Evolutionary conservation across 2,888 invertebrate species (phyloP), one percentile per base, ranked within the genome.

Genomic region (Odontocolon sp.): DNA sequence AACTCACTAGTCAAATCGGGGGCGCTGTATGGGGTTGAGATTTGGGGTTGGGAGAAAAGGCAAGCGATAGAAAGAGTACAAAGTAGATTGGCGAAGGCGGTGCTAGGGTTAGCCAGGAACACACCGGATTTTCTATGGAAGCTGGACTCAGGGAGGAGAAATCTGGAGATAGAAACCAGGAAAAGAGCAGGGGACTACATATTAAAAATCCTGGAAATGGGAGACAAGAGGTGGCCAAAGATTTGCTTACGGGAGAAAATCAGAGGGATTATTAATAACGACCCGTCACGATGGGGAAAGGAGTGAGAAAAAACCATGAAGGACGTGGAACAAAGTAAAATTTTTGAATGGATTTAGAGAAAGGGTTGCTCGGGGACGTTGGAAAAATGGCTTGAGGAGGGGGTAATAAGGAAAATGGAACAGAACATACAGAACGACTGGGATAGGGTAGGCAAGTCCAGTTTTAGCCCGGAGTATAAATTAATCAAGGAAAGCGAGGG

Each of bases 1-100:
- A 52, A 70, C 1, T 11, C 63, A 0, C 14, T 74, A 2, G 69
- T 75, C 33, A 63, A 66, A 40, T n/a, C 63, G 0, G 59, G 74
- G 21, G 38, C 47, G 2, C 2, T 78, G 28, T 78, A 73, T 31
- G 76, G 64, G 6, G 80, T 77, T 0, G 76, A 78, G 42, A 45
- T 82, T 4, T 80, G 79, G 47, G 82, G 82, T 3, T 67, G 56
- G 56, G 26, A 28, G n/a, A 47, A 31, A 14, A 36, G 47, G 8
- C 28, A 9, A 2, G 64, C 23, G 8, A 9, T 76, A 2, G 66
- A 66, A 28, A 42, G 23, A 21, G 1, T 76, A 4, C 71, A 73
- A 3, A 33, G 21, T 2, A 64, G 33, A 31, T 45, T 66, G 21
- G 5, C 33, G 0, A 64, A 56, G 40, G 18, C 31, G 23, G 33